Base-by-base conservation (phyloP, 2,888 invertebrate genomes). In the Pammene fasciana region DNA sequence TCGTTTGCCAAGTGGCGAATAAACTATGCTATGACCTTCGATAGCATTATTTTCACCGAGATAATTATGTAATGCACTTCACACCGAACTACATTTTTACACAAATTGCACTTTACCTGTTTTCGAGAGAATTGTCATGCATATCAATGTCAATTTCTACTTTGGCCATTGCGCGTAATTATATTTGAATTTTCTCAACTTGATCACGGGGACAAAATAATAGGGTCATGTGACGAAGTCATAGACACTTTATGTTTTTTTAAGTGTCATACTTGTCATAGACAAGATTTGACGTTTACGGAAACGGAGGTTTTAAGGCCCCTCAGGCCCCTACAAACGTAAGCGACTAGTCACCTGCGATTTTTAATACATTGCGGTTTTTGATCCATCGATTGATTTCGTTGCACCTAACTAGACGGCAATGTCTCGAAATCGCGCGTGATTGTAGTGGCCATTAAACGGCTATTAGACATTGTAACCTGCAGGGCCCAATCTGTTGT, bases 161-260 rank as follows among this genome's bases (percentile, higher is more conserved):
- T 90, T 92, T 89, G 50, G 89, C 86, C 91, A 92, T 91, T 89
- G 87, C 88, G 86, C 85, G 86, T 86, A 89, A 92, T 92, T 93
- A 93, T 93, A 94, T 94, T 94, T 94, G 94, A 94, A 94, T 94
- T 94, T 94, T 89, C 92, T 91, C 93, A 88, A 94, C 91, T 93
- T 94, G 94, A 94, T 95, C 95, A 95, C 95, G 95, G 94, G 95
- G 93, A 94, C 95, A 95, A 94, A 94, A 88, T 93, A 93, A 89
- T 93, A 90, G 89, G 94, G 95, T 95, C 95, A 95, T 95, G 95
- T 95, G 95, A 95, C 87, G 79, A 79, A 61, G 72, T 75, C 82
- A 90, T 80, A 89, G 85, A 87, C 84, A 84, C 84, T 67, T 71
- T 60, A 46, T 48, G 7, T 46, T 65, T 70, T 70, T 65, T 60